Evolutionary conservation across 2,797 vertebrate genomes (phyloP), one percentile per base, ranked within the genome.

Genomic region (Danio jaintianensis): DNA sequence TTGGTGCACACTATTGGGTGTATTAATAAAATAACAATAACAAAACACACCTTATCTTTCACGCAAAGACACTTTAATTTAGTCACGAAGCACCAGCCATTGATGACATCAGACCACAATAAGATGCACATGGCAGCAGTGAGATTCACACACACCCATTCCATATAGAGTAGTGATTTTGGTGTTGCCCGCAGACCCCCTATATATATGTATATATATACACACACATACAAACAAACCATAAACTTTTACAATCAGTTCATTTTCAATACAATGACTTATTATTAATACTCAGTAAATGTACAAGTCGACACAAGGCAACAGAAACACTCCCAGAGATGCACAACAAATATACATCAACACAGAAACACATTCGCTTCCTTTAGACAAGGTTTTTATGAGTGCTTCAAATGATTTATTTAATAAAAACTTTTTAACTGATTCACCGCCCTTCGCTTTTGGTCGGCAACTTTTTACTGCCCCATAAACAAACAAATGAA

Each of bases 291-390:
- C 67, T 63, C 71, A 79, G 62, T 63, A 80, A 71, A 71, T 75
- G 59, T 80, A 82, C 63, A 82, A 63, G 16, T 70, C 16, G 53
- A 78, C 80, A 78, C 69, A 80, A 82, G 86, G 82, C 86, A 86
- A 85, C 82, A 84, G 82, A 83, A 75, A 86, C 84, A 83, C 78
- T 84, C 70, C 82, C 79, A 87, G 70, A 86, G 75, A 87, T 87
- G 76, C 81, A 88, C 82, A 83, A 89, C 83, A 86, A 80, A 85
- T 77, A 88, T 61, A 85, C 82, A 84, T 68, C 48, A 82, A 82
- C 75, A 82, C 80, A 83, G 70, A 79, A 79, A 74, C n/a, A 53
- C 71, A 83, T 72, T 74, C 7, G 84, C 72, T 73, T 64, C 69
- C 29, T 29, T 29, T 29, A 29, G 29, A 29, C 42, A 75, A 81